Base-by-base conservation (phyloP, 2,888 invertebrate genomes). In the Danaus chrysippus region DNA sequence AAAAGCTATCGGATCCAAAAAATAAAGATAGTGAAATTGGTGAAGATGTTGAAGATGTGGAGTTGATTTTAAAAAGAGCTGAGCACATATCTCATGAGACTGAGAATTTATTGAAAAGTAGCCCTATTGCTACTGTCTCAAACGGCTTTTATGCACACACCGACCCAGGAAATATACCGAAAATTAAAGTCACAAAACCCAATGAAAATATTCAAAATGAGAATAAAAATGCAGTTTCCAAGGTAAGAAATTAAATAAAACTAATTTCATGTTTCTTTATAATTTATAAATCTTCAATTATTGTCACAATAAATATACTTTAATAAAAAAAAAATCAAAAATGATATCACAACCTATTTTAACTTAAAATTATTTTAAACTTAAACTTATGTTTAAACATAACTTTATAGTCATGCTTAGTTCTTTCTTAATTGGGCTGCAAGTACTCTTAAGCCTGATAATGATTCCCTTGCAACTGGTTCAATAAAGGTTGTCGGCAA, bases 401-500 rank as follows among this genome's bases (percentile, higher is more conserved):
- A n/a, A n/a, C n/a, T 59, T 64, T 63, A 61, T 41, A 49, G 42
- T 62, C 62, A 57, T 46, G 61, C 42, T 70, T 70, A 72, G 13
- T 58, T 41, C 58, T 71, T 65, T 44, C 74, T 73, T 8, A 84
- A 70, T 68, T 81, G 71, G 42, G 72, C 77, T 13, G 87, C 86
- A 62, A 96, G 83, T 1, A 93, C 93, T 71, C 94, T 91, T 9
- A 96, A 86, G 11, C 94, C 95, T 5, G 95, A 95, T 62, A 94
- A 88, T 6, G 94, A 95, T 81, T 96, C 96, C 71, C 92, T 92
- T 17, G 94, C 96, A 0, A 96, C 95, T 1, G 93, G 93, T 70
- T 93, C 91, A 66, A 98, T 98, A 73, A 93, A 93, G 19, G 87
- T 87, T 0, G 96, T 94, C 0, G 98, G 98, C 58, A 98, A 82